Evolutionary conservation across 92 coral and sea anemone genomes (phyloP).

Genomic region (Porites lobata): DNA sequence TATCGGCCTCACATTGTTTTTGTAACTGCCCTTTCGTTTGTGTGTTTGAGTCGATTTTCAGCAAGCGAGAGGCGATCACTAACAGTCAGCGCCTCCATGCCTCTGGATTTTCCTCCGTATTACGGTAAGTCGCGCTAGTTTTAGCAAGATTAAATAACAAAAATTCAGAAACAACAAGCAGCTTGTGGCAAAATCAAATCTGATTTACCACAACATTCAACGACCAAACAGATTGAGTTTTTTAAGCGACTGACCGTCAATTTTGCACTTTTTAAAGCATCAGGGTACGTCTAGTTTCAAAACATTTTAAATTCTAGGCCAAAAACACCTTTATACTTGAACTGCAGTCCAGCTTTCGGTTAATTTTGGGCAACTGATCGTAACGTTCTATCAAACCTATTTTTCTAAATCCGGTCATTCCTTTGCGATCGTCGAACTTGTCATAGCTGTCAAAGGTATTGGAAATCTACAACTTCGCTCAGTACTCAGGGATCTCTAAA

Average conservation of each 20-base stretch:
- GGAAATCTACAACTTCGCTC: slow-evolving; percentile 6
- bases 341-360: not conserved
- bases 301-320: not conserved
- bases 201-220: not conserved
- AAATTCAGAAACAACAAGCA: not conserved
- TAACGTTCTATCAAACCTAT: slow-evolving; percentile 1
- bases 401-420: not conserved
- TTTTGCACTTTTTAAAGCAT: slow-evolving; percentile 27
- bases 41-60: not conserved
- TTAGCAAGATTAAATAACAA: not conserved
- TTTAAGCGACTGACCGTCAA: not conserved
- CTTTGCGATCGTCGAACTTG: not conserved
- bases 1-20: not conserved
- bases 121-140: slow-evolving; percentile 68
- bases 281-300: not conserved
- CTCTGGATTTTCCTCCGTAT: slow-evolving; percentile 73
- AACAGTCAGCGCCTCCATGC: slow-evolving; percentile 49
- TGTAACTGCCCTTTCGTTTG: not conserved
- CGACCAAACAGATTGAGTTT: not conserved
- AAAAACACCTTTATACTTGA: too few species aligned
- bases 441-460: slow-evolving; percentile 2
- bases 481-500: not conserved
- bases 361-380: not conserved
- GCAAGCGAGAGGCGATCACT: slow-evolving; percentile 16
- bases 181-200: slow-evolving; percentile 5